Percentiles rank a stretch among this genome's conserved stretches.
phyloP scores from a whole-genome alignment of 1,140 invertebrate species.

The Rhopalosiphum padi region DNA sequence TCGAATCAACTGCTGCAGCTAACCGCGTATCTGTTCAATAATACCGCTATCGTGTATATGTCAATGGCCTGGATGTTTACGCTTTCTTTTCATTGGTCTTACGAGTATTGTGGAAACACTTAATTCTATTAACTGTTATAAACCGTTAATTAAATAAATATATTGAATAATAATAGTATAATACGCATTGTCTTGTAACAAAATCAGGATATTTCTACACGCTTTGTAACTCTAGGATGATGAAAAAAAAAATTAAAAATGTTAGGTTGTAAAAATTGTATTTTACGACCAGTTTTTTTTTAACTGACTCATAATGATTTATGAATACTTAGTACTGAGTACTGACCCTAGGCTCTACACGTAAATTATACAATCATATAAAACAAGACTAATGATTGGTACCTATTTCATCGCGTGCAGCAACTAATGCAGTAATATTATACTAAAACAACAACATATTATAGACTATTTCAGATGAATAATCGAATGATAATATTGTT shows the following conservation, averaged over 20 bases:
- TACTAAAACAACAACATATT: not conserved
- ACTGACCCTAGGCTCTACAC: not conserved
- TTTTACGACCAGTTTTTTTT: not conserved
- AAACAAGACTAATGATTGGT: not conserved
- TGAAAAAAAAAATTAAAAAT: too few relatives aligned
- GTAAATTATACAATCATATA: not conserved
- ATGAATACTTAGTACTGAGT: not conserved
- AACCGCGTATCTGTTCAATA: not conserved
- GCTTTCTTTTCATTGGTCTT: not conserved
- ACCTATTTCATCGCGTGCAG: not conserved
- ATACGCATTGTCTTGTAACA: not conserved
- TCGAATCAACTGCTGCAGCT: not conserved
- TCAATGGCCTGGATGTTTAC: not conserved
- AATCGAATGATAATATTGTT: not conserved
- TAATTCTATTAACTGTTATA: not conserved
- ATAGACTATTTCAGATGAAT: not conserved
- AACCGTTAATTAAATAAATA: not conserved
- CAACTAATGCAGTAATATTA: not conserved
- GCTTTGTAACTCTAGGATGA: not conserved
- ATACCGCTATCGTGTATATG: not conserved
- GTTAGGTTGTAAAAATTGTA: not conserved
- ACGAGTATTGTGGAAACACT: not conserved
- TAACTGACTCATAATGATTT: not conserved
- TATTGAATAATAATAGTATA: not conserved
- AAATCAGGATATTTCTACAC: not conserved